These are phyloP conservation scores for Bembecia ichneumoniformis DNA, from an alignment of 2,888 invertebrate species.

Conservation along the genomic window DNA sequence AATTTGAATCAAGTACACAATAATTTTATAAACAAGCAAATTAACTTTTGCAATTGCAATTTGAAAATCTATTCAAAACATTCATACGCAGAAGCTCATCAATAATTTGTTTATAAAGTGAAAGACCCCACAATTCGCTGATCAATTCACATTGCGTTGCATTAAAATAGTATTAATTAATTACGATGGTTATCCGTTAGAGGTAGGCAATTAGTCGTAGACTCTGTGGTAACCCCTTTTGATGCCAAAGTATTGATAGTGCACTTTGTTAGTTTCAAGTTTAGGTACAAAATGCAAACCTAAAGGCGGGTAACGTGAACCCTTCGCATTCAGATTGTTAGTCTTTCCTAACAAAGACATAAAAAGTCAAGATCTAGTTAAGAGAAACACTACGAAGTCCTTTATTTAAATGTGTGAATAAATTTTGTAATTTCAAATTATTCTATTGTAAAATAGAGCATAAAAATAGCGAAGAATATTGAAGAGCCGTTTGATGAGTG, in stretches of 20 bases:
- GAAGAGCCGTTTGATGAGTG: too few species aligned
- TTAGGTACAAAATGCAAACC: neutral
- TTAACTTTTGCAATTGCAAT: too few species aligned
- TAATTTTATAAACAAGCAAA: too few species aligned
- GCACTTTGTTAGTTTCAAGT: slow-evolving; percentile 2
- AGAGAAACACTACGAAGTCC: neutral
- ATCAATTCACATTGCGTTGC: slow-evolving; percentile 44
- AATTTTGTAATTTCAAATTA: too few species aligned
- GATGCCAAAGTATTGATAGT: slow-evolving; percentile 10
- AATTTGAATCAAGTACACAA: too few species aligned
- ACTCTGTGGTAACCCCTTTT: slow-evolving; percentile 1
- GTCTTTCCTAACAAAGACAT: neutral
- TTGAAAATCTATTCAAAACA: neutral
- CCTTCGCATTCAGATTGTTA: neutral
- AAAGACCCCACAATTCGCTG: slow-evolving; percentile 44
- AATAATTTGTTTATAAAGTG: neutral
- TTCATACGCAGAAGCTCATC: slow-evolving; percentile 1
- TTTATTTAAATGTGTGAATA: too few species aligned
- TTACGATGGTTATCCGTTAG: slow-evolving; percentile 49
- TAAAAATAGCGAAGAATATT: too few species aligned
- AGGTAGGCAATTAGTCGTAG: slow-evolving; percentile 46
- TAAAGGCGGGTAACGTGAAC: neutral
- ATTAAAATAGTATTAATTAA: slow-evolving; percentile 53
- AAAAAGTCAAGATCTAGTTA: neutral
- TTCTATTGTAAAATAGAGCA: too few species aligned